Conservation (phyloP, 2,888 invertebrate species). For the Dioctria linearis region DNA sequence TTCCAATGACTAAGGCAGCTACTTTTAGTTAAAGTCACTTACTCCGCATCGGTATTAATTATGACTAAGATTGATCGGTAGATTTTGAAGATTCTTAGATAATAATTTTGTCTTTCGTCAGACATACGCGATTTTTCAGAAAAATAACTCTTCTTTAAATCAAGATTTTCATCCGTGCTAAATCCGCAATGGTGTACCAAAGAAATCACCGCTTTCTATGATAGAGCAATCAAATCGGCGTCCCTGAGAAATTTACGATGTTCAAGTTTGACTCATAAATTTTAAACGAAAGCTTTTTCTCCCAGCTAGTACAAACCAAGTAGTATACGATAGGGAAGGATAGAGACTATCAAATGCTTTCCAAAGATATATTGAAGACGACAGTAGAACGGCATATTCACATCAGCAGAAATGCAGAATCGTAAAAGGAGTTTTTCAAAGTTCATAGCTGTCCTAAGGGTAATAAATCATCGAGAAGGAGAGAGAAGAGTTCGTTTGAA, state of each 20-base stretch:
- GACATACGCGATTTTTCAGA: background rate
- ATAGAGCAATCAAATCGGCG: background rate
- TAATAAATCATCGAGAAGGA: slow-evolving; percentile 26
- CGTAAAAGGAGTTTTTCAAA: slow-evolving; percentile 33
- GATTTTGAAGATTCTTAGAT: background rate
- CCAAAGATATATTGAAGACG: background rate
- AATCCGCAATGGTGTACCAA: background rate
- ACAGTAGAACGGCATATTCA: slow-evolving; percentile 8
- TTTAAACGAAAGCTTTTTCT: slow-evolving; percentile 32
- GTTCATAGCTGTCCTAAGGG: slow-evolving; percentile 20
- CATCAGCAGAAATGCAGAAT: slow-evolving; percentile 20
- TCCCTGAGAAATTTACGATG: slow-evolving; percentile 22
- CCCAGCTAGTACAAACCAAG: background rate
- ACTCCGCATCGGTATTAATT: background rate
- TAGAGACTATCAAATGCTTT: background rate
- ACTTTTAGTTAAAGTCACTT: slow-evolving; percentile 6
- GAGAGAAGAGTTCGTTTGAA: slow-evolving; percentile 13
- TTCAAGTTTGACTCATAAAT: slow-evolving; percentile 36
- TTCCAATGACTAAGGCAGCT: slow-evolving; percentile 18
- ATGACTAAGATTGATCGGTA: background rate
- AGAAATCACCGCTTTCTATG: background rate
- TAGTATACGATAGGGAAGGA: background rate
- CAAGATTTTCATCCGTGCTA: background rate
- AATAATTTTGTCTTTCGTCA: background rate
- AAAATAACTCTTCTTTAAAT: background rate